Evolutionary conservation across 2,113 vertebrate species (phyloP), one percentile per base, ranked within the genome.

Genomic region (Chelonoidis abingdonii): DNA sequence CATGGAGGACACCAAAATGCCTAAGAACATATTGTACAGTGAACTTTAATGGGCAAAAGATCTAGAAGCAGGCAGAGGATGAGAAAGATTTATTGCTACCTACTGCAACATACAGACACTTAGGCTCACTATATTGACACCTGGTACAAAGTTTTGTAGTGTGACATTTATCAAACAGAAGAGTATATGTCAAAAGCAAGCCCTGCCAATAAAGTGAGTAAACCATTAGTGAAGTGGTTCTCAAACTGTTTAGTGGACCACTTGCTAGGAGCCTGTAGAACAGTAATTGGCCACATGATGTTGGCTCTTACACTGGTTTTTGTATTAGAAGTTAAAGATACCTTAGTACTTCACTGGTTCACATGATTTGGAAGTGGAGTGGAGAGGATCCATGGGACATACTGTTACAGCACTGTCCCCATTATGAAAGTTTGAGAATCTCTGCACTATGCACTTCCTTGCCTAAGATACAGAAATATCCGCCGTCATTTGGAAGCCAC

Each of bases 291-390:
- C 16, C 54, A 65, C 80, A 65, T 3, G 47, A 6, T 5, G 72
- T 75, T 87, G 89, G 80, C 91, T 95, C 86, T 29, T 22, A 12
- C 35, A 59, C 83, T 38, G 41, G 6, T 89, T 93, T 80, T 91
- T 91, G 88, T 80, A 72, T 80, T 80, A 82, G 79, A 50, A 86
- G 54, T 80, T 94, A 88, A 10, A 89, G 87, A 1, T 82, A 87
- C 86, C 91, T 56, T 91, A 94, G 94, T 87, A 85, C 22, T 6
- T 47, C 91, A 50, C 53, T 31, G 31, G 75, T 82, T 31, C 96
- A 14, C 52, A 41, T 44, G 35, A 54, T 44, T 88, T 47, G 88
- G 93, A 89, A 81, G 80, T 81, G 50, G 56, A 16, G 41, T 56
- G 62, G 59, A 62, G 91, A 84, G 81, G 52, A 84, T 84, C 92